Evolutionary conservation across 1,140 invertebrate genomes (phyloP).

Genomic region (Latrodectus geometricus): DNA sequence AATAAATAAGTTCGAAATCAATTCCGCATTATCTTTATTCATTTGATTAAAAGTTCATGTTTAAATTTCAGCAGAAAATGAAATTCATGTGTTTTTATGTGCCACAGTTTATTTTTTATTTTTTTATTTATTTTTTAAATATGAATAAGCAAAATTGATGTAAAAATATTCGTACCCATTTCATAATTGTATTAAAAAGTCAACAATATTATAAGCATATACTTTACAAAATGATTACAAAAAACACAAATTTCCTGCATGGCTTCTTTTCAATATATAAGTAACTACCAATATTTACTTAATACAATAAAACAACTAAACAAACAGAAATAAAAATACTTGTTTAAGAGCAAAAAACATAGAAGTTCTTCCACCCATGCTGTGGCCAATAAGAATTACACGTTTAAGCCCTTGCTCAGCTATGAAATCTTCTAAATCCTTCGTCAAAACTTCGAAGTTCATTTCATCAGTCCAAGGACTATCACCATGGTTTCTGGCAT

Average conservation of each 20-base stretch:
- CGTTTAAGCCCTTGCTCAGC: constrained; percentile 75
- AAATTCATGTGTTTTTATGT: no score
- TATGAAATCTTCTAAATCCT: constrained; percentile 79
- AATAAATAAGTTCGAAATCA: no score
- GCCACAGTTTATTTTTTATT: no score
- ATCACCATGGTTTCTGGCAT: constrained; percentile 91
- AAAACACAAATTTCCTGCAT: not conserved
- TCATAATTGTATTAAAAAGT: no score
- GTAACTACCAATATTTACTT: no score
- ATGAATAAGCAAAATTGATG: no score
- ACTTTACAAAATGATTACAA: not conserved
- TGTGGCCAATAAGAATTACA: constrained; percentile 83
- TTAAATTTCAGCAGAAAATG: no score
- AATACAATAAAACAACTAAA: not conserved
- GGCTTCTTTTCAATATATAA: not conserved
- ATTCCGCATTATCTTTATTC: no score
- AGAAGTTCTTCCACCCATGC: constrained; percentile 87
- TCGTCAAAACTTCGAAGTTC: constrained; percentile 79
- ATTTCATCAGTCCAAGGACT: constrained; percentile 82
- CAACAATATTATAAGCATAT: not conserved
- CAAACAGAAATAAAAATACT: constrained; percentile 66
- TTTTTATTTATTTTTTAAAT: no score
- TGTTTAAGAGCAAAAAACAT: constrained; percentile 82
- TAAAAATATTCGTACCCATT: no score
- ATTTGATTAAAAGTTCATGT: no score